Base-by-base conservation (phyloP, 2,113 vertebrate genomes). In the Pitta sordida region DNA sequence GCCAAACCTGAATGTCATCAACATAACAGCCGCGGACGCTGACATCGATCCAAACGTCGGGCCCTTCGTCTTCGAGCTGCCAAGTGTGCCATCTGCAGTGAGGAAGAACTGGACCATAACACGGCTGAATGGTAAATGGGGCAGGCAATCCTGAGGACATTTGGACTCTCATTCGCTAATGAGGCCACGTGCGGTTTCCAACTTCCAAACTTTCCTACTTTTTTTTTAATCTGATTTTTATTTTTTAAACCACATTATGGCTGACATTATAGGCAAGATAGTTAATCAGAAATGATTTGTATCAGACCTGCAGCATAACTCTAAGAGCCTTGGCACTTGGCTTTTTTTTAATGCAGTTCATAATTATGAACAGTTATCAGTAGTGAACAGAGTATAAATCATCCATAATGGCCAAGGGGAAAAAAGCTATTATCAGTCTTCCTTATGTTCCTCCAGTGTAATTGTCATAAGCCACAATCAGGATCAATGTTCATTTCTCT, bases 91-190 rank as follows among this genome's bases (percentile, higher is more conserved):
- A 10, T 94, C 96, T n/a, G 96, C 97, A 4, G 98, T 99, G 91
- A 97, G 98, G n/a, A 99, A 97, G 94, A 99, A 99, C 97, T 99
- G 99, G 99, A 99, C 99, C 36, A 98, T 99, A 96, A 97, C 98
- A 6, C 98, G 99, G 44, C 96, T 99, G 82, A 99, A 98, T 7
- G 99, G 99, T 99, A 98, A 98, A 98, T 79, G 93, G 87, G 94
- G 93, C 93, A 26, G 86, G 91, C 88, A 70, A 27, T 83, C 81
- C 88, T 20, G 56, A 68, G 85, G 64, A 34, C 74, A 11, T 83
- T 70, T 60, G 88, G 88, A 39, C 88, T 93, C 88, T n/a, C 48
- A 10, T 3, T 22, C 17, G 0, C 88, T 95, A 44, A 71, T 12
- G 44, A 68, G 94, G 48, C 87, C 85, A 19, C 13, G 41, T 49